Conservation (phyloP, 2,797 vertebrate genomes). For the Phoxinus dragarum region DNA sequence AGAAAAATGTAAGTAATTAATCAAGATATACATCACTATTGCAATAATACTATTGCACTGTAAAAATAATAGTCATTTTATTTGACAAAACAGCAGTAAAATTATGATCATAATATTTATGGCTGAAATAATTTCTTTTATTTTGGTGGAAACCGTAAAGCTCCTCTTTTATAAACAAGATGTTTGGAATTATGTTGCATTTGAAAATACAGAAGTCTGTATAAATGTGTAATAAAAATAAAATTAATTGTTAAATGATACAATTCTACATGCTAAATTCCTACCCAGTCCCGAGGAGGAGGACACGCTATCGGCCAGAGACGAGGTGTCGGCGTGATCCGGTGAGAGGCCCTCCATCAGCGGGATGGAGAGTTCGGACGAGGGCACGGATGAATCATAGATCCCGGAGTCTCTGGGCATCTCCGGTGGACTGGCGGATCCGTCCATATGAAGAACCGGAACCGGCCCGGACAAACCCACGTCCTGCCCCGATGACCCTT, state of each 20-base stretch:
- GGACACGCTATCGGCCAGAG: conserved; percentile 90
- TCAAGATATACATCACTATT: neutral
- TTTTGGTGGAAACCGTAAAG: neutral
- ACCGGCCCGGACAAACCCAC: conserved; percentile 71
- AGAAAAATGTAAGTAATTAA: neutral
- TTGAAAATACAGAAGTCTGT: neutral
- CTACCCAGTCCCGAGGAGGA: conserved; percentile 96
- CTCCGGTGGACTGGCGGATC: conserved; percentile 77
- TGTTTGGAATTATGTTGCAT: neutral
- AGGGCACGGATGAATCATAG: conserved; percentile 95
- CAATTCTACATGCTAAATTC: conserved; percentile 42
- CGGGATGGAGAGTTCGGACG: conserved; percentile 93
- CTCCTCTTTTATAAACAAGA: neutral
- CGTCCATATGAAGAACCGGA: conserved; percentile 73
- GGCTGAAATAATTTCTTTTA: neutral
- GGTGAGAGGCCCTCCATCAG: conserved; percentile 92
- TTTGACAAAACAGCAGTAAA: neutral
- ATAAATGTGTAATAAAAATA: neutral
- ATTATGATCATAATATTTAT: neutral
- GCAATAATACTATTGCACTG: neutral
- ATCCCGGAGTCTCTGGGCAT: conserved; percentile 96
- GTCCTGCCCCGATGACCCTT: conserved; percentile 64
- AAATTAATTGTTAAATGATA: neutral
- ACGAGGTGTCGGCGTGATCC: conserved; percentile 91
- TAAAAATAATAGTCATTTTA: neutral